phyloP scores from a whole-genome alignment of 2,113 vertebrate genomes.

The Pterocles burchelli region DNA sequence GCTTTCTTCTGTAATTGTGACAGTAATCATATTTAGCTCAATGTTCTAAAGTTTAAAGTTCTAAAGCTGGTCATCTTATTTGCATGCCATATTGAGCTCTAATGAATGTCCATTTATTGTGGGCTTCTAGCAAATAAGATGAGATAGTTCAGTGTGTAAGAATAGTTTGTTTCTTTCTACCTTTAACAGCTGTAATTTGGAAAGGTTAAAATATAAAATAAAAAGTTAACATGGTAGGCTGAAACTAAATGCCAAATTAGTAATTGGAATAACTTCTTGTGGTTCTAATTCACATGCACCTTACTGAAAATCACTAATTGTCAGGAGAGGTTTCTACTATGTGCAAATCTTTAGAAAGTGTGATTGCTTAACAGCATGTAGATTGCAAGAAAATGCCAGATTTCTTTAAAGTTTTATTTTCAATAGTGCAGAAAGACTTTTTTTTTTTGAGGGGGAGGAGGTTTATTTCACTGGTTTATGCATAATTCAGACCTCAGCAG shows the following conservation, averaged over 20 bases:
- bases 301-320: neutral
- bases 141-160: neutral
- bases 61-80: neutral
- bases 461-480: slow-evolving; percentile 50
- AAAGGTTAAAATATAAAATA: neutral
- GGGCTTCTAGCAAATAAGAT: neutral
- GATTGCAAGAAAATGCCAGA: neutral
- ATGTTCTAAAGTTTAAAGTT: neutral
- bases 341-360: neutral
- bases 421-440: neutral
- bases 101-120: neutral
- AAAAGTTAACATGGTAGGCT: neutral
- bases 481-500: slow-evolving; percentile 61
- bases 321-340: neutral
- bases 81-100: neutral
- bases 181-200: neutral
- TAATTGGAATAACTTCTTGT: neutral
- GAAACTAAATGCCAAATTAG: neutral
- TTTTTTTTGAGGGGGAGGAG: neutral
- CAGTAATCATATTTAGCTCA: neutral
- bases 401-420: slow-evolving; percentile 13
- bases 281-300: neutral
- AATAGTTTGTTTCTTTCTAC: neutral
- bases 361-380: neutral
- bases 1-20: neutral